A percentile compares a stretch with the other conserved stretches of the same genome.
These are phyloP conservation scores for Tadarida brasiliensis DNA, from an alignment of 2,797 vertebrate genomes.

Conservation along the genomic window DNA sequence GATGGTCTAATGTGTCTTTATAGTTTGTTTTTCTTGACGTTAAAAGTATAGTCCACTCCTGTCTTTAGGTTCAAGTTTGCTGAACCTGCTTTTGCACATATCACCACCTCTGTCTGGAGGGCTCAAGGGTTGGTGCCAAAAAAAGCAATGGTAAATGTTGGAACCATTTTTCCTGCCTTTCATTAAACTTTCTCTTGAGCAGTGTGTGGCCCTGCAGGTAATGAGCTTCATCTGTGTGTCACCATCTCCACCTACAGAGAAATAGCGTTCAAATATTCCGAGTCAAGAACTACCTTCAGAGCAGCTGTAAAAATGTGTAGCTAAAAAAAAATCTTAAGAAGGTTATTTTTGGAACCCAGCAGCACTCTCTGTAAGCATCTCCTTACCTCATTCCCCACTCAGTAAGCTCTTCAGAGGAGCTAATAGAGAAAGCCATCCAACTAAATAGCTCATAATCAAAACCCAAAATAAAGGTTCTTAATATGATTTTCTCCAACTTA, in stretches of 20 bases:
- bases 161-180: slow-evolving; percentile 72
- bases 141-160: slow-evolving; percentile 69
- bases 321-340: slow-evolving; percentile 57
- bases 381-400: slow-evolving; percentile 26
- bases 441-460: slow-evolving; percentile 14
- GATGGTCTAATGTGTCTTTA: not conserved
- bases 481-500: not conserved
- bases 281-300: slow-evolving; percentile 80
- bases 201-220: slow-evolving; percentile 70
- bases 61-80: not conserved
- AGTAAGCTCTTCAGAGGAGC: slow-evolving; percentile 23
- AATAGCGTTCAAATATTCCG: slow-evolving; percentile 73
- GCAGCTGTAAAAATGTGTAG: slow-evolving; percentile 68
- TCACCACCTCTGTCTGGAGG: not conserved
- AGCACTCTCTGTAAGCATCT: not conserved
- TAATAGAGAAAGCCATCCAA: not conserved
- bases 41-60: not conserved
- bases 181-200: slow-evolving; percentile 74
- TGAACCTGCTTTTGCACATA: not conserved
- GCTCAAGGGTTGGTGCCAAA: slow-evolving; percentile 42
- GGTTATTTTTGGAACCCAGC: slow-evolving; percentile 66
- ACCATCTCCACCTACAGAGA: slow-evolving; percentile 74
- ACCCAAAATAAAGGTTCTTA: slow-evolving; percentile 5
- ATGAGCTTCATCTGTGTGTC: slow-evolving; percentile 80
- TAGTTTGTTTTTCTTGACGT: not conserved